Evolutionary conservation across 2,113 vertebrate genomes (phyloP), one percentile per base, ranked within the genome.

Genomic region (Taurulus bubalis): DNA sequence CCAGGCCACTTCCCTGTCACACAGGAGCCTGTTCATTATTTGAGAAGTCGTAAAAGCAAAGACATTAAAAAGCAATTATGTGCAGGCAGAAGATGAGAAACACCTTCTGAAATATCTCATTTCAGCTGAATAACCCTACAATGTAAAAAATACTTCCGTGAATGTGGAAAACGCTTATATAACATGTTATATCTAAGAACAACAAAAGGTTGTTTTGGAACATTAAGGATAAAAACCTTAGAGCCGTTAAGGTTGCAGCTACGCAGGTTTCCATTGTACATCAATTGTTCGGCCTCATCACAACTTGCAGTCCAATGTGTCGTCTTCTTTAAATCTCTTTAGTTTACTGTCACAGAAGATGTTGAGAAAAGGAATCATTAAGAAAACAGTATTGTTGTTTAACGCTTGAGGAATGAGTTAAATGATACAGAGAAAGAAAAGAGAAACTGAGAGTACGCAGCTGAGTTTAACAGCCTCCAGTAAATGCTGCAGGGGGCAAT

Each of bases 1-100:
- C 55, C 72, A 10, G 51, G 72, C 49, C 51, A 42, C 71, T 59
- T 38, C 38, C 60, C 59, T 63, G 73, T 71, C 64, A 55, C 8
- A 69, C 47, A 49, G 74, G 53, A 42, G 65, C 51, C 10, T 82
- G 55, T 78, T 85, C 51, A 86, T 85, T 83, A 77, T 85, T 75
- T 81, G 32, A 84, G 28, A 69, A 64, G 82, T 85, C 75, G 56
- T 78, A 53, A 86, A 90, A 84, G 73, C 53, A 75, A 56, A 79
- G 68, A 82, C 87, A 89, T 84, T 88, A 85, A 89, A 87, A 91
- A 88, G 78, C 67, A 63, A 85, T 90, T 86, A 90, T 10, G 10
- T 42, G 32, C 55, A 63, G 55, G 30, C 38, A 67, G 12, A 36
- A 20, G 47, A 72, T 32, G 53, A 76, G 24, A 62, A 83, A 69